Evolutionary conservation across 2,113 vertebrate genomes (phyloP), one percentile per base, ranked within the genome.

Genomic region (Notarius quadriscutis): DNA sequence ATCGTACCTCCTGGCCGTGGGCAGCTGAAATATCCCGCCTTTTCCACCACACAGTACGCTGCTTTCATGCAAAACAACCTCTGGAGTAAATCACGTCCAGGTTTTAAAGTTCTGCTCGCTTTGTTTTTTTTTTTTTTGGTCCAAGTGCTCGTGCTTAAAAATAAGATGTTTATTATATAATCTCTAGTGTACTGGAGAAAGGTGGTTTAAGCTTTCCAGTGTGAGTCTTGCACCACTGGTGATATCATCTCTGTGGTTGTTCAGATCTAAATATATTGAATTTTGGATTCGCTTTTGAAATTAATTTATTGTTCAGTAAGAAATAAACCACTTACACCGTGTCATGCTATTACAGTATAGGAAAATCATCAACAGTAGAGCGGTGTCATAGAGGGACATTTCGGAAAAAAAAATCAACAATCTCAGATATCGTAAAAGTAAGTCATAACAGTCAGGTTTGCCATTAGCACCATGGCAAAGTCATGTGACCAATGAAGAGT

Each of bases 1-100:
- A 94, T 93, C 92, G 91, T 94, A 94, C 93, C 94, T 95, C 93
- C 93, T 95, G 95, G 94, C 95, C 94, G 92, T 90, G 93, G 93
- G 94, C 93, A 92, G 94, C 92, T 86, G 77, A 94, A 92, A 90
- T 92, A 93, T 91, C 92, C 88, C 91, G 91, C 79, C 82, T 88
- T 94, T 92, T 93, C 89, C 91, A 91, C 89, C 92, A 91, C 91
- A 93, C 91, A 93, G 91, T 89, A 90, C 90, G 88, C 86, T 89
- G 91, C 92, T 94, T 94, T 93, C 90, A 92, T 94, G 91, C 91
- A 92, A 93, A 95, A 92, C 91, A 93, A 94, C 92, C 93, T 94
- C 93, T 91, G 91, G 93, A 93, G 93, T 92, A 92, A 93, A 94
- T 91, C 90, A 90, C 87, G 89, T 91, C 92, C 89, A 93, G 83